phyloP scores from a whole-genome alignment of 2,888 invertebrate genomes.

The Scaptomyza reducta region DNA sequence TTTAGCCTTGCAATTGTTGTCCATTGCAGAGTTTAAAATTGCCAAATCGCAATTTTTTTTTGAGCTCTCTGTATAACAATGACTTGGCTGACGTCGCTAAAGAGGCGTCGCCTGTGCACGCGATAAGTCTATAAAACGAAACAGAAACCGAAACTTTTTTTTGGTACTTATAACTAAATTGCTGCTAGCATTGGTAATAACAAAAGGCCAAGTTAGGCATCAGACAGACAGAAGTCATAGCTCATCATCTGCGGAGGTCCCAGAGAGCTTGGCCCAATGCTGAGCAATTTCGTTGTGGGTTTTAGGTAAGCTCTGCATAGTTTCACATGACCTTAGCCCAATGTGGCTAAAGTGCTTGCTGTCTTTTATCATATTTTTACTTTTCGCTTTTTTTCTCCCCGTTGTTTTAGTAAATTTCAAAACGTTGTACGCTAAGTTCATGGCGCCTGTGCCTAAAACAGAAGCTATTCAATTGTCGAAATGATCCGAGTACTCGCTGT shows the following conservation, averaged over 20 bases:
- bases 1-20: constrained; percentile 58
- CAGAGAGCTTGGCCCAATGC: constrained; percentile 39
- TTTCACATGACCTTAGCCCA: constrained; percentile 77
- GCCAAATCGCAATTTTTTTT: constrained; percentile 46
- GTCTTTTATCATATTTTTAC: constrained; percentile 37
- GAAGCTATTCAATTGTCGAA: constrained; percentile 60
- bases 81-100: constrained; percentile 46
- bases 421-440: constrained; percentile 53
- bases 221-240: constrained; percentile 64
- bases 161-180: constrained; percentile 55
- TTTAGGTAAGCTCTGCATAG: constrained; percentile 54
- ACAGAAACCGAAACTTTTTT: constrained; percentile 47
- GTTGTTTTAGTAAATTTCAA: constrained; percentile 45
- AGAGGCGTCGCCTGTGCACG: constrained; percentile 51
- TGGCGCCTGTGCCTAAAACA: constrained; percentile 61
- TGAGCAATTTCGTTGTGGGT: constrained; percentile 39
- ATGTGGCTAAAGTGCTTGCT: constrained; percentile 45
- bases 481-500: constrained; percentile 36
- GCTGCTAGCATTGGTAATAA: constrained; percentile 63
- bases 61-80: constrained; percentile 57
- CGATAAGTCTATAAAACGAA: constrained; percentile 48
- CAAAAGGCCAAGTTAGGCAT: constrained; percentile 63
- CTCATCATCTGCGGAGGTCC: constrained; percentile 64
- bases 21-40: constrained; percentile 27
- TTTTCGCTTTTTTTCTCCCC: constrained; percentile 15